phyloP scores from a whole-genome alignment of 2,113 vertebrate species.

The Crotalus viridis region DNA sequence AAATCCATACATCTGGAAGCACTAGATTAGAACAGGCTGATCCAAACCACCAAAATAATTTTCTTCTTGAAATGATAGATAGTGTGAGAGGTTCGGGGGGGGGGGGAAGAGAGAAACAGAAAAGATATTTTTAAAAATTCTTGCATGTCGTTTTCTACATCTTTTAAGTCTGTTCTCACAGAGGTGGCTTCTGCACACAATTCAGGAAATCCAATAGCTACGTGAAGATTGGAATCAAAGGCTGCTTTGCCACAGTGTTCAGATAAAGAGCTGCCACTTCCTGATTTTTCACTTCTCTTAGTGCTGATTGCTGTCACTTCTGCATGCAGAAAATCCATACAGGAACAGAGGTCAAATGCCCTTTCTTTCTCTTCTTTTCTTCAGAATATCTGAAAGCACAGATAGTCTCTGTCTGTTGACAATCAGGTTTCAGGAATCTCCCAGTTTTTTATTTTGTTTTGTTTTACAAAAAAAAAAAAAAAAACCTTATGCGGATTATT shows the following conservation, averaged over 20 bases:
- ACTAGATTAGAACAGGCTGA: background rate
- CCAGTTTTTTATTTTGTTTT: background rate
- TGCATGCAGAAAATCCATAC: background rate
- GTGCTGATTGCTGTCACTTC: background rate
- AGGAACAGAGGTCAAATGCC: background rate
- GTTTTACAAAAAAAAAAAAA: background rate
- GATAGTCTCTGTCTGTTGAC: background rate
- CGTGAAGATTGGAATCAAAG: background rate
- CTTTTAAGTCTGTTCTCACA: background rate
- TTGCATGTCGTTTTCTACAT: background rate
- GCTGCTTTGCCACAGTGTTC: background rate
- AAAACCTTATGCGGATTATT: too few relatives aligned
- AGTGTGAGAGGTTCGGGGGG: rapidly evolving
- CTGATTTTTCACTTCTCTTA: background rate
- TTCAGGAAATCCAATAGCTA: background rate
- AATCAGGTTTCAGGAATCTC: background rate
- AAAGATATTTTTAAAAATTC: background rate
- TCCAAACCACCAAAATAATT: background rate
- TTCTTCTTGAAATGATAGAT: background rate
- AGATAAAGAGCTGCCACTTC: background rate
- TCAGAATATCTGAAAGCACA: background rate
- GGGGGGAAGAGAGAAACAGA: background rate
- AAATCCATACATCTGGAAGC: background rate
- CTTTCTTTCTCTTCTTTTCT: background rate
- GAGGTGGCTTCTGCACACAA: background rate